A percentile compares a stretch with the other conserved stretches of the same genome.
phyloP scores from a whole-genome alignment of 53 echinoderm and acorn worm genomes.

The Crossaster papposus region DNA sequence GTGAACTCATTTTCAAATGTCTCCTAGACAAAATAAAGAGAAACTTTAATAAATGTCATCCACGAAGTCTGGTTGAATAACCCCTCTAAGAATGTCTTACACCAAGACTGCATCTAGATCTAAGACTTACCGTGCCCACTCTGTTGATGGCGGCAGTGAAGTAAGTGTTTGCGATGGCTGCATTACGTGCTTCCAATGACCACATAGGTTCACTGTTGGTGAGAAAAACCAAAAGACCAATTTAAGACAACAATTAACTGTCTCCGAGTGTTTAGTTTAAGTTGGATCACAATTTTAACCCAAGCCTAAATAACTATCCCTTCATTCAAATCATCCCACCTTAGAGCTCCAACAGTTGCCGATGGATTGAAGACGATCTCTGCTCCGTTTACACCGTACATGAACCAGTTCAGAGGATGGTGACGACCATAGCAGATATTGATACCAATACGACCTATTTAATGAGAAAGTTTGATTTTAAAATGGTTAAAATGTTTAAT shows the following conservation, averaged over 20 bases:
- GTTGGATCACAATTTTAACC: too few relatives aligned
- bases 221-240: not conserved
- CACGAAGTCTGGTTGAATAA: not conserved
- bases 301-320: too few relatives aligned
- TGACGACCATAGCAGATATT: conserved; percentile 98
- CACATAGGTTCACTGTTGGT: conserved; percentile 90
- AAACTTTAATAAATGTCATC: not conserved
- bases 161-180: conserved; percentile 94
- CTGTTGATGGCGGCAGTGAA: conserved; percentile 94
- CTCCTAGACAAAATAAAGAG: conserved; percentile 64
- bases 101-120: not conserved
- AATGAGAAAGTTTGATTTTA: not conserved
- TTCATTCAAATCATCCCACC: conserved; percentile 27
- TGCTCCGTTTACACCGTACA: conserved; percentile 92
- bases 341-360: conserved; percentile 92
- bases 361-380: conserved; percentile 98
- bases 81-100: not conserved
- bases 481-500: not conserved
- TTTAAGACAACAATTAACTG: not conserved
- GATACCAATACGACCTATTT: conserved; percentile 88
- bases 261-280: too few relatives aligned
- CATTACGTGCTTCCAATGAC: conserved; percentile 92
- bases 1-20: conserved; percentile 85
- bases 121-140: conserved; percentile 88
- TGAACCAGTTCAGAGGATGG: conserved; percentile 92